A percentile compares a stretch with the other conserved stretches of the same genome.
phyloP scores from a whole-genome alignment of 2,797 vertebrate species.

The Phataginus tetradactyla region DNA sequence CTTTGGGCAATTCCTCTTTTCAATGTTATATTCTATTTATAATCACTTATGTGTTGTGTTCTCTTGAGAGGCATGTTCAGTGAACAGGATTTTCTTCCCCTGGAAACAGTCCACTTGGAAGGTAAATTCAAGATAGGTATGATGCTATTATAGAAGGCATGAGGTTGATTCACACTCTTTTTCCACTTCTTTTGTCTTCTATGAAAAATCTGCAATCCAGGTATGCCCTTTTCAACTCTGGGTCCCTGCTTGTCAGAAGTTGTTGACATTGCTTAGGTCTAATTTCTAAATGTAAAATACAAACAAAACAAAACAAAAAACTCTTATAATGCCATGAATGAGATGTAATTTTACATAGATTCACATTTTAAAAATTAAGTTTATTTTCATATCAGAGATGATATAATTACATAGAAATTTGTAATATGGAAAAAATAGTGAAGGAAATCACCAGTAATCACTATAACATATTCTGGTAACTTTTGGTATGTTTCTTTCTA shows the following conservation, averaged over 20 bases:
- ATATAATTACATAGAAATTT: slow-evolving; percentile 8
- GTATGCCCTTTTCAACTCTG: not conserved
- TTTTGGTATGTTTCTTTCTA: not conserved
- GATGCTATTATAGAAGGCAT: not conserved
- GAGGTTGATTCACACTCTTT: not conserved
- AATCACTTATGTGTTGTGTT: not conserved
- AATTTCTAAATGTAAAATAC: slow-evolving; percentile 11
- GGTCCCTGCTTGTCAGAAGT: not conserved
- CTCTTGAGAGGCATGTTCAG: not conserved
- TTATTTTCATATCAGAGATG: not conserved
- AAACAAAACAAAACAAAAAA: not conserved
- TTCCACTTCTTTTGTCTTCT: not conserved
- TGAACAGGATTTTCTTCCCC: not conserved
- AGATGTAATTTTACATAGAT: not conserved
- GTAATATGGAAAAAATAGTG: not conserved
- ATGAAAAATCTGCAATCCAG: not conserved
- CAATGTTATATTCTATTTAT: not conserved
- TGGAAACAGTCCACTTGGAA: not conserved
- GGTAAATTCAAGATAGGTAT: not conserved
- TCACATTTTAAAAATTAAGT: not conserved
- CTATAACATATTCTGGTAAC: not conserved
- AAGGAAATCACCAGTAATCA: not conserved
- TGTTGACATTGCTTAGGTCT: not conserved
- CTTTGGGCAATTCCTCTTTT: not conserved
- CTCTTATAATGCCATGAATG: not conserved